These are phyloP conservation scores for Valencia hispanica DNA, from an alignment of 2,797 vertebrate species.

Conservation along the genomic window DNA sequence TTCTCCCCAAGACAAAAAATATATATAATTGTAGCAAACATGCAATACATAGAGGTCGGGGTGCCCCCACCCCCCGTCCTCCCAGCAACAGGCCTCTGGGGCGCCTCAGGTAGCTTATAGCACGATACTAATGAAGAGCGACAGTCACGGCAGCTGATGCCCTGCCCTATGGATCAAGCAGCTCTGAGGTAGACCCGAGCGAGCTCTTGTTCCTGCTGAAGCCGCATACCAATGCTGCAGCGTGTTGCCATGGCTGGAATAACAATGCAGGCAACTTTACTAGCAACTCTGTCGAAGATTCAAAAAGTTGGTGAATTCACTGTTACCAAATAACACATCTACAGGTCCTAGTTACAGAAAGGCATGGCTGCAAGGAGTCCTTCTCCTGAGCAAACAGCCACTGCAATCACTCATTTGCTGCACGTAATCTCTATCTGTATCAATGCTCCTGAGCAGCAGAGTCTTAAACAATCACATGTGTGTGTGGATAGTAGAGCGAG, in stretches of 20 bases:
- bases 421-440: slow-evolving; percentile 41
- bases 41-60: neutral
- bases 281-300: slow-evolving; percentile 35
- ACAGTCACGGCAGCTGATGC: slow-evolving; percentile 63
- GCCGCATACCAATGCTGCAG: slow-evolving; percentile 67
- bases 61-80: neutral
- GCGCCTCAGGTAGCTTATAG: slow-evolving; percentile 53
- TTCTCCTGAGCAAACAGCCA: slow-evolving; percentile 15
- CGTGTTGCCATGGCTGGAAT: slow-evolving; percentile 50
- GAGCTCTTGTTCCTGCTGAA: slow-evolving; percentile 44
- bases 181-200: slow-evolving; percentile 61
- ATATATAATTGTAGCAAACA: neutral
- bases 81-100: slow-evolving; percentile 45
- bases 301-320: slow-evolving; percentile 40
- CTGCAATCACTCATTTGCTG: slow-evolving; percentile 21
- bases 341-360: slow-evolving; percentile 6
- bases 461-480: slow-evolving; percentile 62
- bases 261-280: slow-evolving; percentile 57
- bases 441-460: slow-evolving; percentile 31
- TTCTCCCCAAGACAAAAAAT: neutral
- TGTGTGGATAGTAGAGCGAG: slow-evolving; percentile 55
- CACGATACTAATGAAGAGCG: slow-evolving; percentile 71
- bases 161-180: slow-evolving; percentile 65
- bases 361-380: neutral
- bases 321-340: slow-evolving; percentile 5